These are phyloP conservation scores for Deilephila porcellus DNA, from an alignment of 2,888 invertebrate species.

Conservation along the genomic window DNA sequence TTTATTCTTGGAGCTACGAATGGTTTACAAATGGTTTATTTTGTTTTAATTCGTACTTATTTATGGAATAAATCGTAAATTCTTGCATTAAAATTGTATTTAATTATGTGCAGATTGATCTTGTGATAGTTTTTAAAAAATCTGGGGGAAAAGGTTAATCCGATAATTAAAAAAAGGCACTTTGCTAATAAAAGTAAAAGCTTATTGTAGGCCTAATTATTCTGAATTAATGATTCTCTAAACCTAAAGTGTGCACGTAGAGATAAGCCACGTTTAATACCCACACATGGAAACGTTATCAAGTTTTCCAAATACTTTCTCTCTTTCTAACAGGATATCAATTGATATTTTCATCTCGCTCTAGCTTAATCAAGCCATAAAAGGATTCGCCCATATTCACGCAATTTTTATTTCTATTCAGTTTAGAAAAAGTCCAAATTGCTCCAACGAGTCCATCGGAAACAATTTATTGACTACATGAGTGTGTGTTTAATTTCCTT, in stretches of 20 bases:
- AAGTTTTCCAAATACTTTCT: not conserved
- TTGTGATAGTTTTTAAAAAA: too few relatives aligned
- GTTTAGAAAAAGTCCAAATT: constrained; percentile 19
- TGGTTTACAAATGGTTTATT: not conserved
- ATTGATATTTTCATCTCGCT: constrained; percentile 45
- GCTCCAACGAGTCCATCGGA: constrained; percentile 4
- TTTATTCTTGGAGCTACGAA: not conserved
- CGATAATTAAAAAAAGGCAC: not conserved
- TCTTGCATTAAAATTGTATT: too few relatives aligned
- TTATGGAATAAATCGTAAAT: not conserved
- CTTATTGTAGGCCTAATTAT: constrained; percentile 31
- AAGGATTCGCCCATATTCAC: not conserved
- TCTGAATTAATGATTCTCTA: constrained; percentile 40
- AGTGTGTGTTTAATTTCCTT: constrained; percentile 20
- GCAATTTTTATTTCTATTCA: constrained; percentile 13
- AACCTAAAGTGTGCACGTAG: constrained; percentile 41
- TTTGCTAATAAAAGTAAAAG: not conserved
- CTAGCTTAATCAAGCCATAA: constrained; percentile 50
- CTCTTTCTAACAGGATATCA: constrained; percentile 45
- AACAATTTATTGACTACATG: constrained; percentile 8
- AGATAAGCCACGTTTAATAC: constrained; percentile 51
- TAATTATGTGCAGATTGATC: too few relatives aligned
- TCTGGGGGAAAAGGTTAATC: not conserved
- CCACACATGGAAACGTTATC: constrained; percentile 18
- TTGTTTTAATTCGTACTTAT: not conserved